Evolutionary conservation across 2,888 invertebrate species (phyloP).

Genomic region (Celastrina argiolus): DNA sequence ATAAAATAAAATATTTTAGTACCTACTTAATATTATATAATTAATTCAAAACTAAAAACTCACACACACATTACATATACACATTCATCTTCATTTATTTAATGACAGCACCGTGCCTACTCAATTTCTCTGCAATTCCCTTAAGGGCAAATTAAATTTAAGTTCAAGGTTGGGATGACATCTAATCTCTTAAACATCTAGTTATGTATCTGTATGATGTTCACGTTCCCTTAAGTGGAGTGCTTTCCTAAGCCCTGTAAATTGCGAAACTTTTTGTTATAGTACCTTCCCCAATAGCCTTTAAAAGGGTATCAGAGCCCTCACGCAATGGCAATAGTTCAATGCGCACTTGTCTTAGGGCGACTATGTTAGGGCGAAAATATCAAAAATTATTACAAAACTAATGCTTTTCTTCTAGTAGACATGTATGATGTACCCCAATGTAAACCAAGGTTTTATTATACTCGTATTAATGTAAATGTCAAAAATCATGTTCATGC

Average conservation of each 20-base stretch:
- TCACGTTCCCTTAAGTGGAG: slow-evolving; percentile 5
- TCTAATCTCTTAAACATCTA: slow-evolving; percentile 11
- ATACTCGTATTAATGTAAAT: too few relatives aligned
- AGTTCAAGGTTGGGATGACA: slow-evolving; percentile 15
- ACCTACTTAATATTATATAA: too few relatives aligned
- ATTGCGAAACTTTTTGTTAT: slow-evolving; percentile 13
- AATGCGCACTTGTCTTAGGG: not conserved
- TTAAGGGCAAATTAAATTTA: slow-evolving; percentile 11
- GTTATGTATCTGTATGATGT: not conserved
- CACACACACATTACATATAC: not conserved
- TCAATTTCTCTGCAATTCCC: not conserved
- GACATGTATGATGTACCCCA: too few relatives aligned
- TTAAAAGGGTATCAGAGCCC: slow-evolving; percentile 5
- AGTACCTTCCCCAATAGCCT: slow-evolving; percentile 6
- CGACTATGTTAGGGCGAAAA: slow-evolving; percentile 3
- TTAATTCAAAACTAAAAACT: too few relatives aligned
- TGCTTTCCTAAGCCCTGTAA: slow-evolving; percentile 2
- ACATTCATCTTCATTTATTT: not conserved
- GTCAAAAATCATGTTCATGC: too few relatives aligned
- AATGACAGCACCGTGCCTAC: not conserved
- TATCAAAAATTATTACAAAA: not conserved
- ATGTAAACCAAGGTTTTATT: too few relatives aligned
- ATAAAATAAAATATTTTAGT: not conserved
- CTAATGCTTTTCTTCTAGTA: not conserved
- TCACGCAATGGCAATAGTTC: slow-evolving; percentile 12